Percentiles rank a stretch among this genome's conserved stretches.
phyloP scores from a whole-genome alignment of 2,113 vertebrate genomes.

The Aegotheles bennettii region DNA sequence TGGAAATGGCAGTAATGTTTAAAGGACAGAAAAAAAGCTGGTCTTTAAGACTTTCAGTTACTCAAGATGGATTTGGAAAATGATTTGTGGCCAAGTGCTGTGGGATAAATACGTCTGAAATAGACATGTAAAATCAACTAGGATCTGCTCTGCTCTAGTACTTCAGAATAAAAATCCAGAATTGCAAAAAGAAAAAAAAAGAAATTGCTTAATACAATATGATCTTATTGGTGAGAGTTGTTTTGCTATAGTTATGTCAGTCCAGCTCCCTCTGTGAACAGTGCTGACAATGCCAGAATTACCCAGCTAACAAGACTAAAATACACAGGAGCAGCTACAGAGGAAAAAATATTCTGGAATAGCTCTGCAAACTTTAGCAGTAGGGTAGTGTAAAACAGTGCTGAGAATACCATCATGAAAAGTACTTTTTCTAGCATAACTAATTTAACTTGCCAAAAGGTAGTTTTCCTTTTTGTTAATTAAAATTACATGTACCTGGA shows the following conservation, averaged over 20 bases:
- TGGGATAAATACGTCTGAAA: background rate
- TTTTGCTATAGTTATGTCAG: background rate
- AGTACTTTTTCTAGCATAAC: background rate
- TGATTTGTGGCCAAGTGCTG: background rate
- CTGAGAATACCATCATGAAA: background rate
- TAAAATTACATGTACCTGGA: background rate
- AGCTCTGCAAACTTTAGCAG: background rate
- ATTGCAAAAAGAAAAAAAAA: background rate
- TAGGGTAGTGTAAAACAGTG: background rate
- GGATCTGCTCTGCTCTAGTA: background rate
- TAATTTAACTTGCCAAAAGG: background rate
- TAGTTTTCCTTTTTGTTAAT: background rate
- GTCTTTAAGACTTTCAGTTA: background rate
- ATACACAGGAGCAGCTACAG: background rate
- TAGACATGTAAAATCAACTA: background rate
- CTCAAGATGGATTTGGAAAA: background rate
- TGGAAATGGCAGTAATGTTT: background rate
- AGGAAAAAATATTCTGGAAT: background rate
- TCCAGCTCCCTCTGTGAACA: background rate
- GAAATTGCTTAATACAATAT: background rate
- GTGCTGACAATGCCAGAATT: background rate
- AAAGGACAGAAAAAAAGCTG: background rate
- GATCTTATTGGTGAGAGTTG: background rate
- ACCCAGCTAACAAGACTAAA: background rate
- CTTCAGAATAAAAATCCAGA: background rate